These are phyloP conservation scores for Globodera ellingtonae DNA, from an alignment of 1,140 invertebrate genomes.

Conservation along the genomic window DNA sequence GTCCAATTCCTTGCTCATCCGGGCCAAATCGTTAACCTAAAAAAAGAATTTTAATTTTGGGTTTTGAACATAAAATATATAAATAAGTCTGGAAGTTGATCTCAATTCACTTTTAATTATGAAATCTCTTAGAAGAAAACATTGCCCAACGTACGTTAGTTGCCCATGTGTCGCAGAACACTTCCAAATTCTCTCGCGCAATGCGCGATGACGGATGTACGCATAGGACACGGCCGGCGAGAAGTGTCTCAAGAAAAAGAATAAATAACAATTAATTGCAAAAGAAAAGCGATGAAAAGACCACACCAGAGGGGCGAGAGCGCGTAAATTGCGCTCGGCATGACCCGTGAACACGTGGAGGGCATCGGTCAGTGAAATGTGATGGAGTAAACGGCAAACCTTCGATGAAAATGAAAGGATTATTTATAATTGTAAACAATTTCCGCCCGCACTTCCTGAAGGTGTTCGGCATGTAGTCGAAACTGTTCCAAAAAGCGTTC, in stretches of 20 bases:
- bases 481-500: constrained; percentile 82
- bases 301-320: constrained; percentile 71
- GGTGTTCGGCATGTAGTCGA: constrained; percentile 85
- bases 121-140: neutral
- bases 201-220: constrained; percentile 90
- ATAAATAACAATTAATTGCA: neutral
- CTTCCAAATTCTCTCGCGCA: constrained; percentile 93
- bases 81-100: too few relatives aligned
- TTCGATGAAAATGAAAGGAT: constrained; percentile 64
- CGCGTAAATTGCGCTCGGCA: constrained; percentile 87
- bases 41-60: neutral
- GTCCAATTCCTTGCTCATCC: constrained; percentile 41
- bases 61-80: neutral
- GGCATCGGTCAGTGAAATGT: constrained; percentile 88
- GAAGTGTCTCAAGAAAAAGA: constrained; percentile 78
- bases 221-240: constrained; percentile 86
- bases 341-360: constrained; percentile 93
- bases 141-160: constrained; percentile 31
- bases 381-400: constrained; percentile 92
- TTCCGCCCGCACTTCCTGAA: constrained; percentile 74
- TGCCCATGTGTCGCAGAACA: constrained; percentile 92
- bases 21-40: constrained; percentile 52
- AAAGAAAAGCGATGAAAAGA: neutral
- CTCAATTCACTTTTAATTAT: too few relatives aligned
- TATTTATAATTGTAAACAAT: neutral